A percentile compares a stretch with the other conserved stretches of the same genome.
phyloP scores from a whole-genome alignment of 2,113 vertebrate species.

The Sinocyclocheilus anophthalmus region DNA sequence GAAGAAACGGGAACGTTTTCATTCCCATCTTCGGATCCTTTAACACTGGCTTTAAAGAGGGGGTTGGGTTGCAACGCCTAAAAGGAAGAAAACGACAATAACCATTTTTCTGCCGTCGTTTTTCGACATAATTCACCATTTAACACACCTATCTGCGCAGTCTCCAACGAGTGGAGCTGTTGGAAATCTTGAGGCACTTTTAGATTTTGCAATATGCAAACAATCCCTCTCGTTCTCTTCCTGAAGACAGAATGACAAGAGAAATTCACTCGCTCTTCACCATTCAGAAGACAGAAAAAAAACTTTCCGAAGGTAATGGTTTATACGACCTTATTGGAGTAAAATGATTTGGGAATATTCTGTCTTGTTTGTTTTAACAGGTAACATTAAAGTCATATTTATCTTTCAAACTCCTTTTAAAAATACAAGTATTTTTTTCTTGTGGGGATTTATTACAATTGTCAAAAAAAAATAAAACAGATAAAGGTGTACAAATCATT shows the following conservation, averaged over 20 bases:
- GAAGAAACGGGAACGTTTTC: conserved; percentile 73
- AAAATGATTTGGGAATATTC: not conserved
- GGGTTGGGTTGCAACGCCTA: conserved; percentile 72
- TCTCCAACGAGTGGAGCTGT: conserved; percentile 68
- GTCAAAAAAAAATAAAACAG: not conserved
- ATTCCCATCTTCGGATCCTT: conserved; percentile 80
- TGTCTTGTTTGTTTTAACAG: not conserved
- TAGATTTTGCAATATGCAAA: conserved; percentile 64
- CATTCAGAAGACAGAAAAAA: conserved; percentile 63
- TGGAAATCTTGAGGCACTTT: conserved; percentile 63
- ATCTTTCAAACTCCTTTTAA: not conserved
- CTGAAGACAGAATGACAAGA: conserved; percentile 77
- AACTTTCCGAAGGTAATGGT: conserved; percentile 69
- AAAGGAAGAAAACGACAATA: conserved; percentile 73
- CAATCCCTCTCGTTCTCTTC: conserved; percentile 66
- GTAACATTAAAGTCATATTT: conserved; percentile 10
- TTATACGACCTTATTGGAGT: conserved; percentile 33
- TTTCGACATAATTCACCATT: conserved; percentile 45
- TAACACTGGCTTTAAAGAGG: conserved; percentile 70
- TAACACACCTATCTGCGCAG: conserved; percentile 44
- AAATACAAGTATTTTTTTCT: not conserved
- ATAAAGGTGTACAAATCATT: conserved; percentile 51
- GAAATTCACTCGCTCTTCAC: conserved; percentile 67
- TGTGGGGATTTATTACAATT: conserved; percentile 32
- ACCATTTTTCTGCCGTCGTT: conserved; percentile 65